A percentile compares a stretch with the other conserved stretches of the same genome.
Conservation (phyloP, 2,888 invertebrate genomes). For the Tipula confusa region DNA sequence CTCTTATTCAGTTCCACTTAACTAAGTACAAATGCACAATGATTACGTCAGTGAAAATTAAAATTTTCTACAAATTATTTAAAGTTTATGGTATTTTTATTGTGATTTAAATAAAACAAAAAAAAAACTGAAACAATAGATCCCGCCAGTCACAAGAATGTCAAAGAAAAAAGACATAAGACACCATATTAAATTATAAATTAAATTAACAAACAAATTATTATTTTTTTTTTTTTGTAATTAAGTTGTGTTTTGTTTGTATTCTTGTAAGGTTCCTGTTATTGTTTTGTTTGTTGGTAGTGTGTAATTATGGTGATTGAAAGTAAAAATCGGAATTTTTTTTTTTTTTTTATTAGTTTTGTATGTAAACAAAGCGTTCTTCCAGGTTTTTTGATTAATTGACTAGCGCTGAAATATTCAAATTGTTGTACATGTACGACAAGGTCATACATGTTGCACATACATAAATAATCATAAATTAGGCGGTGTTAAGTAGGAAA, state of each 20-base stretch:
- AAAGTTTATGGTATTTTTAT: too few relatives aligned
- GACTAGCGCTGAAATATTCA: background rate
- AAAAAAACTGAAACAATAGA: background rate
- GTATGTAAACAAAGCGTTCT: background rate
- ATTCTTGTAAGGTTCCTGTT: background rate
- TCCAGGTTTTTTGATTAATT: background rate
- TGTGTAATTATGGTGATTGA: background rate
- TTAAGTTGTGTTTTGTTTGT: background rate
- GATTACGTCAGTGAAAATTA: background rate
- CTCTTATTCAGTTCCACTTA: too few relatives aligned
- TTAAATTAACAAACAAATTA: constrained; percentile 12
- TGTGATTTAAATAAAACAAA: background rate
- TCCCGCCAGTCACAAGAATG: background rate
- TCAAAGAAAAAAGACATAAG: background rate
- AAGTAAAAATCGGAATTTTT: background rate
- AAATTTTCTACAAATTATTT: too few relatives aligned
- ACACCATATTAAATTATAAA: background rate
- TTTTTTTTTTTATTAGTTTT: background rate
- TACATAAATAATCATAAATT: too few relatives aligned
- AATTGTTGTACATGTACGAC: background rate
- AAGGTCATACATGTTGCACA: background rate
- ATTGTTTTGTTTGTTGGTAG: background rate
- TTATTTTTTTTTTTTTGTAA: too few relatives aligned
- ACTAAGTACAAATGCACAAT: too few relatives aligned
- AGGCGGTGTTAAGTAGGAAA: too few relatives aligned